A percentile compares a stretch with the other conserved stretches of the same genome.
Conservation (phyloP, 64 coral and sea anemone genomes). For the Montipora cactus region DNA sequence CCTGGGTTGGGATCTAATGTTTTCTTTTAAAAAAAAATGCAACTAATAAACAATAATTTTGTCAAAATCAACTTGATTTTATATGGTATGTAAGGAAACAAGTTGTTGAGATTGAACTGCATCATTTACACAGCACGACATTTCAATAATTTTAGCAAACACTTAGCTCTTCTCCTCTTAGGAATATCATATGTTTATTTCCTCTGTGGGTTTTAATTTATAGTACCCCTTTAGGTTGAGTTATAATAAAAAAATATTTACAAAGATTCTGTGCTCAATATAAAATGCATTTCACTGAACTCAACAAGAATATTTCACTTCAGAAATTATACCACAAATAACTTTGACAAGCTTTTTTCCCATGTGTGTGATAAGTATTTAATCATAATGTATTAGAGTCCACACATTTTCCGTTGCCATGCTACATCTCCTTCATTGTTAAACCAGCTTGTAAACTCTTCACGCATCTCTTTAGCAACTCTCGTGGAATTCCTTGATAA, state of each 20-base stretch:
- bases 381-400: neutral
- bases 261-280: neutral
- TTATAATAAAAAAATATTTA: neutral
- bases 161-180: too few relatives aligned
- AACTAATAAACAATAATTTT: too few relatives aligned
- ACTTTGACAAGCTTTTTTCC: neutral
- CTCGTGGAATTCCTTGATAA: too few relatives aligned
- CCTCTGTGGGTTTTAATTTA: neutral
- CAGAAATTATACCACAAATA: neutral
- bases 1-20: too few relatives aligned
- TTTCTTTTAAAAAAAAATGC: neutral
- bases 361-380: neutral
- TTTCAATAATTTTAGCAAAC: too few relatives aligned
- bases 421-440: neutral
- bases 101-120: too few relatives aligned
- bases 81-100: too few relatives aligned
- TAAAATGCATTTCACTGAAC: neutral
- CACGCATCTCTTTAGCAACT: too few relatives aligned
- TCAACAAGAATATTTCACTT: neutral
- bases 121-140: too few relatives aligned
- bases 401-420: neutral
- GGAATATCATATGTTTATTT: neutral
- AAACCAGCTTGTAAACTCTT: too few relatives aligned
- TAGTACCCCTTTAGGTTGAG: neutral
- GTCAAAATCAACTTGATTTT: too few relatives aligned